Evolutionary conservation across 2,113 vertebrate genomes (phyloP).

Genomic region (Laticauda colubrina): DNA sequence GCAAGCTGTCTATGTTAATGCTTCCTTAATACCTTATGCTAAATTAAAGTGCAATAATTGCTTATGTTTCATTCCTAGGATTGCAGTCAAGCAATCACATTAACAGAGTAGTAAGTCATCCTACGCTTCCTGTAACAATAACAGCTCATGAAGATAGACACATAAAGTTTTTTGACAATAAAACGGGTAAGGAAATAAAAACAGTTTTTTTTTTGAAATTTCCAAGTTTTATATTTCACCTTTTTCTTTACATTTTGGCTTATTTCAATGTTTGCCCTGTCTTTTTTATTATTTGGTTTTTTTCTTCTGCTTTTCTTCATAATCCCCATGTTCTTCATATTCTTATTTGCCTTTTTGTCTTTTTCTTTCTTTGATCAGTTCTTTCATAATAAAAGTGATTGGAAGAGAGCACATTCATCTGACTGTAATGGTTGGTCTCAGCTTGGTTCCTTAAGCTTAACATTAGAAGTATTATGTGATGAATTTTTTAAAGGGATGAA

Average conservation of each 20-base stretch:
- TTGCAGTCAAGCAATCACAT: constrained; percentile 85
- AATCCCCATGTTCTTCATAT: not conserved
- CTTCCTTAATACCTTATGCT: not conserved
- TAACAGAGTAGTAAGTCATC: constrained; percentile 96
- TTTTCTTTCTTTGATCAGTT: not conserved
- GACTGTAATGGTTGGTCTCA: not conserved
- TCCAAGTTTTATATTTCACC: not conserved
- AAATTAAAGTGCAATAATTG: not conserved
- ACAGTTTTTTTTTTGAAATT: not conserved
- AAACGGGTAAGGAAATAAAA: constrained; percentile 82
- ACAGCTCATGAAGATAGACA: constrained; percentile 95
- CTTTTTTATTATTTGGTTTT: not conserved
- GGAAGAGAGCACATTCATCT: not conserved
- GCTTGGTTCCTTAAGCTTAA: not conserved
- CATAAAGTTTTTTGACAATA: constrained; percentile 99
- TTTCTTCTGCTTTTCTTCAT: not conserved
- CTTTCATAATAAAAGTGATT: not conserved
- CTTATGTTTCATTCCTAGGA: constrained; percentile 67
- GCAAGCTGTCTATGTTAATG: not conserved
- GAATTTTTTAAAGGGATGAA: not conserved
- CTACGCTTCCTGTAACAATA: constrained; percentile 95
- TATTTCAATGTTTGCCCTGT: not conserved
- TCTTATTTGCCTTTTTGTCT: not conserved
- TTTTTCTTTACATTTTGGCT: not conserved
- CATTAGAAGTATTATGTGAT: not conserved